Conservation (phyloP, 2,113 vertebrate genomes). For the Pseudonaja textilis region DNA sequence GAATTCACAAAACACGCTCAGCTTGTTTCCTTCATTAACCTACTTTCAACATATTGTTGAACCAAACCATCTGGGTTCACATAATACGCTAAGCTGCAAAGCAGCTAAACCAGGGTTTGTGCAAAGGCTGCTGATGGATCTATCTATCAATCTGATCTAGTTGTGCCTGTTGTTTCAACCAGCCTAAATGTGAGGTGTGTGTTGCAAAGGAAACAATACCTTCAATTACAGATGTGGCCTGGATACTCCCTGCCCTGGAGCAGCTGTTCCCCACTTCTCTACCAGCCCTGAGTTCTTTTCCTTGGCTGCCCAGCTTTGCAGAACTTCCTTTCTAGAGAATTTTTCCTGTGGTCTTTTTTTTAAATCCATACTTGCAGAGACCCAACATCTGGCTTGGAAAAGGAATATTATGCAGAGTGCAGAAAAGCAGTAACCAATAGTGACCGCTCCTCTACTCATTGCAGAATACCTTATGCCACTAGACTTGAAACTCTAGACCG, state of each 20-base stretch:
- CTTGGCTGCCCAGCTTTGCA: background rate
- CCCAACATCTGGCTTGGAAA: background rate
- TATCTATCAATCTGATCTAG: background rate
- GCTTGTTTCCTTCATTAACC: background rate
- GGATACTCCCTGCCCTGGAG: background rate
- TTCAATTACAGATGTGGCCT: background rate
- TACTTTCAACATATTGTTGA: background rate
- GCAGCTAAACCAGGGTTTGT: background rate
- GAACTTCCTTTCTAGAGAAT: background rate
- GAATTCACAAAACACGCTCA: background rate
- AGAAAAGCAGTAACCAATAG: background rate
- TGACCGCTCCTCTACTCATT: background rate
- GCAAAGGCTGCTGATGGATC: background rate
- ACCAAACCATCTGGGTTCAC: background rate
- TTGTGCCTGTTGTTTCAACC: background rate
- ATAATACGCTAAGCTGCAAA: background rate
- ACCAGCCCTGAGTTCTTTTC: background rate
- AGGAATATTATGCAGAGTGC: background rate
- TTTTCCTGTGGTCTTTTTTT: background rate
- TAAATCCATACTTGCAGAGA: background rate
- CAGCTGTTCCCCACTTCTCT: background rate
- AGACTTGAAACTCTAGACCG: too few species aligned
- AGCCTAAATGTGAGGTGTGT: background rate
- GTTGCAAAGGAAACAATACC: background rate
- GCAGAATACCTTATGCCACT: too few species aligned